Conservation (phyloP, 2,888 invertebrate genomes). For the Marronus borbonicus region DNA sequence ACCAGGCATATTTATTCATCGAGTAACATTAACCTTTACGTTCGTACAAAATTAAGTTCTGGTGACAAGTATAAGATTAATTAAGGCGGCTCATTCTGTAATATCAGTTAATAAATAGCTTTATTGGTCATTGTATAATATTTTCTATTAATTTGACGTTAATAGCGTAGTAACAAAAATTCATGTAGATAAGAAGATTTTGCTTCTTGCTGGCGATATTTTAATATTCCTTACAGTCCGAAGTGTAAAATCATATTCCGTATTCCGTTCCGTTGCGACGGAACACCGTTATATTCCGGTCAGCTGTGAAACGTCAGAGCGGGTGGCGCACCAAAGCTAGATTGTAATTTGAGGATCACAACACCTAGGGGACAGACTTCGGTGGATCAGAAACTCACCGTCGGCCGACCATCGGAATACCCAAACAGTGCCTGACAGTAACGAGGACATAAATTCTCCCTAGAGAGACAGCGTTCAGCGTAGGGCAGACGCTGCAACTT, state of each 20-base stretch:
- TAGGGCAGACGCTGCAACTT: constrained; percentile 52
- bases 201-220: background rate
- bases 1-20: no score
- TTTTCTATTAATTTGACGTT: no score
- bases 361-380: constrained; percentile 67
- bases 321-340: constrained; percentile 61
- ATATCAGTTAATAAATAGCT: no score
- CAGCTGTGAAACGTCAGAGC: constrained; percentile 59
- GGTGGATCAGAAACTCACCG: constrained; percentile 60
- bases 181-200: background rate
- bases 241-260: constrained; percentile 5
- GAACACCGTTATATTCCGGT: constrained; percentile 65
- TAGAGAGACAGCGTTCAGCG: constrained; percentile 53
- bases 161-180: background rate
- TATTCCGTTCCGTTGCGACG: constrained; percentile 31
- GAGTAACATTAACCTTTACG: no score
- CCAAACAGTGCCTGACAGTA: constrained; percentile 70
- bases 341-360: constrained; percentile 70
- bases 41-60: no score
- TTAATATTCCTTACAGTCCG: background rate
- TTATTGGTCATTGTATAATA: no score
- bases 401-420: constrained; percentile 60
- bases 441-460: constrained; percentile 71
- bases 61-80: no score
- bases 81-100: no score